A percentile compares a stretch with the other conserved stretches of the same genome.
Evolutionary conservation across 2,113 vertebrate species (phyloP).

Genomic region (Etia nguti): DNA sequence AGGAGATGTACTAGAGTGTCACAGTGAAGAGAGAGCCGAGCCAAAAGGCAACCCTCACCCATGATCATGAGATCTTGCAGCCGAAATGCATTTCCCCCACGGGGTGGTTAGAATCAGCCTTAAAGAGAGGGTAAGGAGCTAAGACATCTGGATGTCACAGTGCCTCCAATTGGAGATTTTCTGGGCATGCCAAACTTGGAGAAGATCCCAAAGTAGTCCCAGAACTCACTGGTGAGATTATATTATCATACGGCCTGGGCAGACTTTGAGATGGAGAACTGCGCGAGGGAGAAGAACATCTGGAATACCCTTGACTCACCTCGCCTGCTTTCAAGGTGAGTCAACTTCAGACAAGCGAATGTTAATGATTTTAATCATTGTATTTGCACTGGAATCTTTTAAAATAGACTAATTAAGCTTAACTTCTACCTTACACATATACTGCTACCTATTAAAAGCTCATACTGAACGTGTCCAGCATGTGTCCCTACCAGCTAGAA

Average conservation of each 20-base stretch:
- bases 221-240: not conserved
- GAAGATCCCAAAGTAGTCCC: not conserved
- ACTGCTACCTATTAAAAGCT: not conserved
- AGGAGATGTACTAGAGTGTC: not conserved
- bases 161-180: not conserved
- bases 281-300: not conserved
- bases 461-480: not conserved
- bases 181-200: not conserved
- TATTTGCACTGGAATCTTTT: not conserved
- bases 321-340: not conserved
- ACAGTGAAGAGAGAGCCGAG: not conserved
- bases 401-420: not conserved
- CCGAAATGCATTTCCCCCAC: not conserved
- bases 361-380: not conserved
- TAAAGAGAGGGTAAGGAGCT: not conserved
- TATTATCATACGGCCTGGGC: not conserved
- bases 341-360: not conserved
- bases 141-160: not conserved
- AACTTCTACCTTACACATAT: not conserved
- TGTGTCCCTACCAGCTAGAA: not conserved
- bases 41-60: not conserved
- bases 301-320: not conserved
- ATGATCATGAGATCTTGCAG: not conserved
- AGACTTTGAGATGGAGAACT: not conserved
- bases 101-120: not conserved